A percentile compares a stretch with the other conserved stretches of the same genome.
These are phyloP conservation scores for Chloropsis hardwickii DNA, from an alignment of 2,113 vertebrate species.

Conservation along the genomic window DNA sequence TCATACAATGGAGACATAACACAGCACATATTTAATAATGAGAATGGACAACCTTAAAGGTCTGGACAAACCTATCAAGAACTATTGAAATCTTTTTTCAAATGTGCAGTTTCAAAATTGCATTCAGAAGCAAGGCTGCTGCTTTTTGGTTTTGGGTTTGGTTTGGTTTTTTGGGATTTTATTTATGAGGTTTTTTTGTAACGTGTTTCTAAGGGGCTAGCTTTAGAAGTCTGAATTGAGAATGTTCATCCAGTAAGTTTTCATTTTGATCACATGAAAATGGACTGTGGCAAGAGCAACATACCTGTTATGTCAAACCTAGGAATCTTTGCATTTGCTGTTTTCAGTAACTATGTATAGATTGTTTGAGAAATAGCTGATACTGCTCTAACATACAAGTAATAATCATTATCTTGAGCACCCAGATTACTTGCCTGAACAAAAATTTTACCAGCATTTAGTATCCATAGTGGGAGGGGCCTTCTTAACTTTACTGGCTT, in stretches of 20 bases:
- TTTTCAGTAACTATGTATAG: background rate
- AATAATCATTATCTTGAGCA: background rate
- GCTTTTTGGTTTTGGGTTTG: no score
- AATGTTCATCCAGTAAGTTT: constrained; percentile 7
- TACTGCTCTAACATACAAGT: background rate
- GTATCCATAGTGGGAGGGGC: background rate
- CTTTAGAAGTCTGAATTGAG: constrained; percentile 31
- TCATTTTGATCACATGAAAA: background rate
- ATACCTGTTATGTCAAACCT: background rate
- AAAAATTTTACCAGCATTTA: background rate
- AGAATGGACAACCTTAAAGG: constrained; percentile 46
- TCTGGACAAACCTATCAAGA: constrained; percentile 46
- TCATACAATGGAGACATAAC: constrained; percentile 24
- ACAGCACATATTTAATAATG: constrained; percentile 19
- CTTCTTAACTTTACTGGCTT: background rate
- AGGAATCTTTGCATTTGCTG: background rate
- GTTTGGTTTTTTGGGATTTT: background rate
- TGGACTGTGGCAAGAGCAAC: background rate
- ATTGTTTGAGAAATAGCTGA: background rate
- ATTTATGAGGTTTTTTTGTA: background rate
- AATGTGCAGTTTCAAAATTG: constrained; percentile 24
- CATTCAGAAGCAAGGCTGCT: background rate
- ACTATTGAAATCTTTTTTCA: constrained; percentile 56
- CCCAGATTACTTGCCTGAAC: background rate
- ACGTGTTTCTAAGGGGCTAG: constrained; percentile 1